phyloP scores from a whole-genome alignment of 1,140 invertebrate species.

The Littorina saxatilis region DNA sequence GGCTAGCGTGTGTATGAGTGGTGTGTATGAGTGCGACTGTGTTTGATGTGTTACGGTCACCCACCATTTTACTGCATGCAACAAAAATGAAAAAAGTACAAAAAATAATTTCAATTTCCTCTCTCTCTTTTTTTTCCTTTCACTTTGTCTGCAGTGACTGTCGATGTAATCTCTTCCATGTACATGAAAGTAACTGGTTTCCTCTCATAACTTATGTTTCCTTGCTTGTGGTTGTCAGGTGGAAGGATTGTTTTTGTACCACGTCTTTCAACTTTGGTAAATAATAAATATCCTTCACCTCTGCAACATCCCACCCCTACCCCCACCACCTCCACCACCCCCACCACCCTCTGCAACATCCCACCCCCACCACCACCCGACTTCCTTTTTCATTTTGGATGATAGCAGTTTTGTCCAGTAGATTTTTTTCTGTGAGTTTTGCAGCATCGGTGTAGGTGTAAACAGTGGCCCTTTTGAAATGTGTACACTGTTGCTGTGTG shows the following conservation, averaged over 20 bases:
- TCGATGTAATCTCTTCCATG: not conserved
- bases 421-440: no score
- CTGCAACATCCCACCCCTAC: not conserved
- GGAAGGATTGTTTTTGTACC: conserved; percentile 39
- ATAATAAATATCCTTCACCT: conserved; percentile 36
- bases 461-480: no score
- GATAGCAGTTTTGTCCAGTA: no score
- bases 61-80: conserved; percentile 22
- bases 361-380: no score
- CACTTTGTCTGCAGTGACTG: not conserved
- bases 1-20: no score
- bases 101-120: not conserved
- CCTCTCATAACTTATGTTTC: not conserved
- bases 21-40: no score
- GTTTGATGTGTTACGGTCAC: not conserved
- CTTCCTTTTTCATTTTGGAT: not conserved
- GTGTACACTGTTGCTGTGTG: no score
- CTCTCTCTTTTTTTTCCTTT: not conserved
- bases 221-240: conserved; percentile 16
- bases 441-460: no score
- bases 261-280: conserved; percentile 40
- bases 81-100: not conserved
- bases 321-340: not conserved
- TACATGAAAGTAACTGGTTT: not conserved
- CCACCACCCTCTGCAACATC: no score